Evolutionary conservation across 2,888 invertebrate genomes (phyloP).

Genomic region (Onthophagus sagittarius): DNA sequence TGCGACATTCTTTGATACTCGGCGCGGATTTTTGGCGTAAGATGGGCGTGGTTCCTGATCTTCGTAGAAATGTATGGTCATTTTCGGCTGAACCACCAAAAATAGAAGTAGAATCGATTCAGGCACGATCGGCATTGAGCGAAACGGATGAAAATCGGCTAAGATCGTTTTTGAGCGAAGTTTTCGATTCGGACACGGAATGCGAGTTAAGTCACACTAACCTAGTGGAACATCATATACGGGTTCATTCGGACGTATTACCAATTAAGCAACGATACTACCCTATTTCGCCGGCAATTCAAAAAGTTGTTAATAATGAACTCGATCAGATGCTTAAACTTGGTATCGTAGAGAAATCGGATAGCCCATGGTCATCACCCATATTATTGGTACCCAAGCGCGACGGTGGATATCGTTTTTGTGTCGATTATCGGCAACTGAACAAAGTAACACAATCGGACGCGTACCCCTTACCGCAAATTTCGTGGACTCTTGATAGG

Average conservation of each 20-base stretch:
- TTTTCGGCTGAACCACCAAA: background rate
- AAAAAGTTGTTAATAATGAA: slow-evolving; percentile 28
- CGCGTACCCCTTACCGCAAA: slow-evolving; percentile 21
- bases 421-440: slow-evolving; percentile 23
- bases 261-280: slow-evolving; percentile 30
- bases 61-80: background rate
- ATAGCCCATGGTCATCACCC: slow-evolving; percentile 22
- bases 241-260: background rate
- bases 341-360: slow-evolving; percentile 4
- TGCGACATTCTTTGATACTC: slow-evolving; percentile 23
- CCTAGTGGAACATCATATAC: slow-evolving; percentile 16
- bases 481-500: slow-evolving; percentile 29
- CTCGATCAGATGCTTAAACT: slow-evolving; percentile 36
- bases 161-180: background rate
- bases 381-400: slow-evolving; percentile 21
- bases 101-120: too few relatives aligned
- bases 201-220: slow-evolving; percentile 16
- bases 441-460: slow-evolving; percentile 22
- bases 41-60: slow-evolving; percentile 21
- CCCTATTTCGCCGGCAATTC: slow-evolving; percentile 25
- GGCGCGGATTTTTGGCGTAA: slow-evolving; percentile 25
- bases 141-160: background rate
- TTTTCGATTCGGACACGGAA: background rate
- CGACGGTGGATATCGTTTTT: slow-evolving; percentile 21
- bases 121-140: background rate